Evolutionary conservation across 1,140 invertebrate genomes (phyloP), one percentile per base, ranked within the genome.

Genomic region (Drosophila ohnishii): DNA sequence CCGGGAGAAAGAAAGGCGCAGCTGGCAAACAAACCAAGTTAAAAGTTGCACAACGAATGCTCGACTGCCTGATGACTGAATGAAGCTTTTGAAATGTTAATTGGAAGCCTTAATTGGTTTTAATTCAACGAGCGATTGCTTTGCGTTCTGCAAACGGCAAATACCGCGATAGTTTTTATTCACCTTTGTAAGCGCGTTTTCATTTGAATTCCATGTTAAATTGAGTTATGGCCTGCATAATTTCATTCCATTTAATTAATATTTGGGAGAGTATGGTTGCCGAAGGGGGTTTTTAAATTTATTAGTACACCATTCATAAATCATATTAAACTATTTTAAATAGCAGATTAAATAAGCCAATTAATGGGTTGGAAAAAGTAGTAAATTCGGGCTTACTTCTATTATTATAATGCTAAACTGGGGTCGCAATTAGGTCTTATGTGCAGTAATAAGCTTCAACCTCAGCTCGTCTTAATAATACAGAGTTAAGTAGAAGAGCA

Each of bases 61-160:
- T 72, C 69, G 51, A 71, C 69, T 72, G 69, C 34, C 67, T 70
- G 65, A 48, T 71, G 65, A 45, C 62, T 71, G 53, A 35, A 69
- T 22, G 30, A 22, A 72, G 53, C 69, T 72, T 72, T 72, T 72
- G 53, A 71, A 72, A 50, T 71, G 65, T 71, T 72, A 71, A 72
- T 72, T 72, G 69, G 55, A 72, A 22, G 65, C 34, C 69, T 59
- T 72, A 72, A 72, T 72, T 71, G 69, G 5, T 71, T 72, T 72
- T 37, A 71, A 71, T 72, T 71, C 69, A 58, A 37, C 13, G 51
- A 37, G 14, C 39, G 55, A 45, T 64, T 60, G 55, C 57, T 45
- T 60, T 64, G 39, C 22, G 16, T 37, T 32, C 16, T 22, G 19
- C 51, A 57, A 50, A 51, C 25, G 42, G 22, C 48, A 25, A 65